A percentile compares a stretch with the other conserved stretches of the same genome.
Conservation (phyloP, 2,797 vertebrate species). For the Odontamblyopus lacepedii region DNA sequence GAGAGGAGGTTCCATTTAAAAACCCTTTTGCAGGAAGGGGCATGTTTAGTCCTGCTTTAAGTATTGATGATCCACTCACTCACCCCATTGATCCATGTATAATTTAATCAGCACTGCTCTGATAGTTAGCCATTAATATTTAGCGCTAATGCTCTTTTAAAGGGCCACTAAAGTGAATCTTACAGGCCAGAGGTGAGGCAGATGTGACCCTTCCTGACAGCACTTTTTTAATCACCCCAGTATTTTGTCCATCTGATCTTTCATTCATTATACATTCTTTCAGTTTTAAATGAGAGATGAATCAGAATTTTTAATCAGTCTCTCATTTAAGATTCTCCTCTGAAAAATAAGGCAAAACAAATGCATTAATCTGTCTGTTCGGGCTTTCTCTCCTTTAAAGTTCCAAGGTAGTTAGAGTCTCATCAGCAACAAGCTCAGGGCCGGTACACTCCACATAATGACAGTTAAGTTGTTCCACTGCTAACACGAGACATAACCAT, state of each 20-base stretch:
- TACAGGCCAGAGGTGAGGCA: conserved; percentile 43
- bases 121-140: conserved; percentile 68
- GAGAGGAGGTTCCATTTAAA: conserved; percentile 53
- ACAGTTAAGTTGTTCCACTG: too few relatives aligned
- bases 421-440: conserved; percentile 18
- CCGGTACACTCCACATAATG: too few relatives aligned
- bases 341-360: neutral
- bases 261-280: neutral
- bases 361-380: neutral
- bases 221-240: conserved; percentile 6
- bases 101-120: conserved; percentile 68
- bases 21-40: conserved; percentile 53
- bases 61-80: conserved; percentile 71
- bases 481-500: too few relatives aligned
- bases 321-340: neutral
- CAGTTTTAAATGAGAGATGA: neutral
- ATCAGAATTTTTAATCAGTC: neutral
- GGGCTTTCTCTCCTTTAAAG: too few relatives aligned
- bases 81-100: conserved; percentile 73
- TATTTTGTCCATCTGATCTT: neutral
- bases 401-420: conserved; percentile 5
- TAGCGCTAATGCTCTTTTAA: conserved; percentile 48
- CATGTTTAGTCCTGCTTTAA: conserved; percentile 65
- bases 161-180: conserved; percentile 33
- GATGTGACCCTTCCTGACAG: conserved; percentile 22